These are phyloP conservation scores for Xestia xanthographa DNA, from an alignment of 2,888 invertebrate genomes.

Conservation along the genomic window DNA sequence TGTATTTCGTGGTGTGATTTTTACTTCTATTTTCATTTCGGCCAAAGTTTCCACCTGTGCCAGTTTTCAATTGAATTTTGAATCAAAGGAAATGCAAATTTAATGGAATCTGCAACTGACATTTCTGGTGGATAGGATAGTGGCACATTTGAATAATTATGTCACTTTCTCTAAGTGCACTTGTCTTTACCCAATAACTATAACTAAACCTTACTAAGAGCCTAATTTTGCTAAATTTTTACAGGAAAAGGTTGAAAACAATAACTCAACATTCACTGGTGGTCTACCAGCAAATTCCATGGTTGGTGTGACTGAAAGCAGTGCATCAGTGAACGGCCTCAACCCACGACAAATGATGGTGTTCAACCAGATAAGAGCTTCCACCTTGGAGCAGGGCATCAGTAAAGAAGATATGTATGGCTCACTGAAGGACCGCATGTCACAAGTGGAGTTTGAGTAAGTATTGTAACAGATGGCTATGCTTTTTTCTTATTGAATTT, in stretches of 20 bases:
- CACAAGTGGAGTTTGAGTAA: conserved; percentile 87
- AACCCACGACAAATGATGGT: conserved; percentile 88
- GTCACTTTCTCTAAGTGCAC: no score
- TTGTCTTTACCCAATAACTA: background rate
- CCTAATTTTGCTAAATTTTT: conserved; percentile 46
- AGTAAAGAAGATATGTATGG: conserved; percentile 88
- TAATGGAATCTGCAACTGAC: no score
- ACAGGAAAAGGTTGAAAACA: conserved; percentile 80
- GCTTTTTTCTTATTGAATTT: background rate
- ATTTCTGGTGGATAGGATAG: no score
- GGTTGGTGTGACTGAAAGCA: conserved; percentile 81
- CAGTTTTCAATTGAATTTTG: no score
- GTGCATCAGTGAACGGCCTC: conserved; percentile 83
- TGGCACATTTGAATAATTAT: no score
- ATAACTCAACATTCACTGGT: conserved; percentile 75
- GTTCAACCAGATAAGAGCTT: conserved; percentile 85
- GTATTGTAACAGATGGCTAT: conserved; percentile 62
- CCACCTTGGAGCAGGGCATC: conserved; percentile 86
- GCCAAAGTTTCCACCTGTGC: no score
- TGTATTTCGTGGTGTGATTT: no score
- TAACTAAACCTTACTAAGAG: background rate
- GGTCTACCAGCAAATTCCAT: conserved; percentile 86
- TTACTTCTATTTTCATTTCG: no score
- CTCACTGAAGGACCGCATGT: conserved; percentile 84
- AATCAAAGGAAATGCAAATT: no score